These are phyloP conservation scores for Alcedo quadribrachys DNA, from an alignment of 2,797 vertebrate genomes.

Conservation along the genomic window DNA sequence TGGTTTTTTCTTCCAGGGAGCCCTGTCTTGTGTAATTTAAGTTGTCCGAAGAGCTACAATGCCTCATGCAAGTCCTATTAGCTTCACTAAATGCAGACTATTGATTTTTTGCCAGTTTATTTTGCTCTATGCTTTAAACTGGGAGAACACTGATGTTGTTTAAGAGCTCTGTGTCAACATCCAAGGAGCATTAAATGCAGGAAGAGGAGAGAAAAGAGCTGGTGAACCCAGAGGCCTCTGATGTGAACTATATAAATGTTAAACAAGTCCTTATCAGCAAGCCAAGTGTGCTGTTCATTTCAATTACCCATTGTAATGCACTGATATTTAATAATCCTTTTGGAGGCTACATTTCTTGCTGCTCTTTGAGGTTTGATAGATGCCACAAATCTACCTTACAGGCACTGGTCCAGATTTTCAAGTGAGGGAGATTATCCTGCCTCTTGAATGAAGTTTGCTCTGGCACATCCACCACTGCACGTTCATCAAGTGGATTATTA, in stretches of 20 bases:
- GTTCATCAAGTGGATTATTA: conserved; percentile 49
- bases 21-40: conserved; percentile 50
- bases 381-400: conserved; percentile 50
- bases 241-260: conserved; percentile 60
- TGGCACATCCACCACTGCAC: neutral
- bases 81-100: conserved; percentile 64
- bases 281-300: conserved; percentile 1
- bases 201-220: neutral
- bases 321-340: conserved; percentile 67
- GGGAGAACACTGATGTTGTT: conserved; percentile 47
- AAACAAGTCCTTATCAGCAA: conserved; percentile 60
- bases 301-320: conserved; percentile 56
- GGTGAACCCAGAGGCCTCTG: conserved; percentile 41
- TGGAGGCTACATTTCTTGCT: conserved; percentile 47
- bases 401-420: conserved; percentile 42
- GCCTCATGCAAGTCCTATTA: conserved; percentile 69
- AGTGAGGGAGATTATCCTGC: conserved; percentile 38
- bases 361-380: conserved; percentile 60
- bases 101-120: conserved; percentile 74
- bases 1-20: conserved; percentile 36
- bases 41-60: conserved; percentile 49
- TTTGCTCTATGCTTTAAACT: conserved; percentile 62
- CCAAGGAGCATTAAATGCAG: conserved; percentile 42
- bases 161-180: conserved; percentile 66
- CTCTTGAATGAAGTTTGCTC: conserved; percentile 23